These are phyloP conservation scores for Dasypus novemcinctus DNA, from an alignment of 2,113 vertebrate genomes.

Conservation along the genomic window DNA sequence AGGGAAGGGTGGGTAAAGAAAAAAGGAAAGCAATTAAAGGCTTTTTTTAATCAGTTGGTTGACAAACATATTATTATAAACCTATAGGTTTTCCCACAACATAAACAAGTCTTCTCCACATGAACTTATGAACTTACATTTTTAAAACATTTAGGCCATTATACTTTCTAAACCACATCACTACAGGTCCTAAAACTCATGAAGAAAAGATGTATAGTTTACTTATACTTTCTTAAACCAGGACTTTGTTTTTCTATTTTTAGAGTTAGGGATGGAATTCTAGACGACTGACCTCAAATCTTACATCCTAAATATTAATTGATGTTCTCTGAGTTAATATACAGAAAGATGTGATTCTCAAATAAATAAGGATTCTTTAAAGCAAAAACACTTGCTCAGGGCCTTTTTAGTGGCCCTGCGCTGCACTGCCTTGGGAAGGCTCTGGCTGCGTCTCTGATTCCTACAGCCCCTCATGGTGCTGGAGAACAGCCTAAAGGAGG, in stretches of 20 bases:
- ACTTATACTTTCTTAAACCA: slow-evolving; percentile 70
- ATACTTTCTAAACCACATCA: slow-evolving; percentile 77
- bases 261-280: slow-evolving; percentile 76
- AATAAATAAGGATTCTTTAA: slow-evolving; percentile 83
- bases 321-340: slow-evolving; percentile 76
- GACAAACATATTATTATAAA: slow-evolving; percentile 78
- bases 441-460: slow-evolving; percentile 41
- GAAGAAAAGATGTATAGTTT: slow-evolving; percentile 59
- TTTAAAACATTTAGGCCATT: slow-evolving; percentile 76
- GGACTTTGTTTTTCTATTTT: slow-evolving; percentile 12
- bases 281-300: slow-evolving; percentile 78
- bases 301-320: slow-evolving; percentile 79
- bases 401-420: slow-evolving; percentile 66
- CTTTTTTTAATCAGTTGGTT: slow-evolving; percentile 79
- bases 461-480: slow-evolving; percentile 44
- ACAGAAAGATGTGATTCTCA: slow-evolving; percentile 82
- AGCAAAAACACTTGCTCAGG: slow-evolving; percentile 63
- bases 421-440: slow-evolving; percentile 64
- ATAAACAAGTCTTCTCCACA: slow-evolving; percentile 80
- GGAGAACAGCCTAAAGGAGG: slow-evolving; percentile 46
- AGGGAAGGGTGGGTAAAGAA: slow-evolving; percentile 68
- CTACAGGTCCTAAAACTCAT: slow-evolving; percentile 76
- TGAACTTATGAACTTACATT: slow-evolving; percentile 79
- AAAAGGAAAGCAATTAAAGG: slow-evolving; percentile 49
- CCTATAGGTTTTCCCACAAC: slow-evolving; percentile 72